Conservation (phyloP, 2,888 invertebrate genomes). For the Beris morrisii region DNA sequence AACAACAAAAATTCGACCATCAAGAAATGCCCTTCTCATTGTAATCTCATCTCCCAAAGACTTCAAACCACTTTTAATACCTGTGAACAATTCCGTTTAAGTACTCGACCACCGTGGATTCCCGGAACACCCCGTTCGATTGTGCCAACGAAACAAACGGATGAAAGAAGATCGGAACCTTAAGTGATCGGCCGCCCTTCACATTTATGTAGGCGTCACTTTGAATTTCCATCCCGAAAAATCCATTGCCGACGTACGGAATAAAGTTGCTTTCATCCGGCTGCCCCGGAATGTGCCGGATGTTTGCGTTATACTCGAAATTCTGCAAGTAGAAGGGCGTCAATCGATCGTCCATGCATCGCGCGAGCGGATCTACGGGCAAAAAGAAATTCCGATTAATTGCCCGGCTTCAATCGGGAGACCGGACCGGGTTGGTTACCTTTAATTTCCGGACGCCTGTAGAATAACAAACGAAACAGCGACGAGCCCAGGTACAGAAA, state of each 20-base stretch:
- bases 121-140: conserved; percentile 61
- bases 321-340: conserved; percentile 64
- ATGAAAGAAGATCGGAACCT: conserved; percentile 67
- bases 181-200: conserved; percentile 67
- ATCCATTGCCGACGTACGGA: conserved; percentile 77
- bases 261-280: conserved; percentile 64
- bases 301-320: conserved; percentile 68
- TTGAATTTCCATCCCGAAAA: conserved; percentile 67
- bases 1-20: too few relatives aligned
- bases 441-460: conserved; percentile 56
- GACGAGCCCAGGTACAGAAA: conserved; percentile 68
- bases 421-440: conserved; percentile 42
- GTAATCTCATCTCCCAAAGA: too few relatives aligned
- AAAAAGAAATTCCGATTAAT: neutral
- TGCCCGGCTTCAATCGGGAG: neutral
- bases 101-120: conserved; percentile 72
- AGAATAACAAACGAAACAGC: conserved; percentile 65
- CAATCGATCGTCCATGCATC: conserved; percentile 69
- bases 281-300: conserved; percentile 62
- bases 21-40: too few relatives aligned
- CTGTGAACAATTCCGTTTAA: conserved; percentile 65
- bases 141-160: conserved; percentile 63
- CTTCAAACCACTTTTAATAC: conserved; percentile 34
- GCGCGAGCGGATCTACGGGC: conserved; percentile 57
- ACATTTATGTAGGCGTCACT: conserved; percentile 68